Evolutionary conservation across 2,888 invertebrate species (phyloP), one percentile per base, ranked within the genome.

Genomic region (Lymantria monacha): DNA sequence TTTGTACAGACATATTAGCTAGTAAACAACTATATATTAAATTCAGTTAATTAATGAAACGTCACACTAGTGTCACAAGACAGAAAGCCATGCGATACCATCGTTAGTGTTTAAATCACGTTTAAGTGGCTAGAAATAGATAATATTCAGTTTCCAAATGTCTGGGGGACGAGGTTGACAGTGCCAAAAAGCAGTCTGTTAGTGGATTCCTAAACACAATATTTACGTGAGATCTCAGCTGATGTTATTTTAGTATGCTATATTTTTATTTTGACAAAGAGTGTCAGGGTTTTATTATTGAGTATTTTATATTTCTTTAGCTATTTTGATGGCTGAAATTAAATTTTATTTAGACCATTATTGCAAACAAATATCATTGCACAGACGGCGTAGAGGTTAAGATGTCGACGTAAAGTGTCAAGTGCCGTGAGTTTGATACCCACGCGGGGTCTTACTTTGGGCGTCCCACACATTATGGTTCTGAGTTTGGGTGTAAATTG

Each of bases 181-280:
- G 79, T 85, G 85, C 85, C 85, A 85, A 85, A 78, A 75, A 64
- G 65, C 64, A n/a, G 57, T 46, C 47, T 53, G 57, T 53, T 60
- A 33, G 60, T 47, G 56, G 55, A 57, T 59, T 64, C 55, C 58
- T 55, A 55, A 57, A 66, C 60, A 48, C 53, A 56, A 49, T 56
- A 61, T 66, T 70, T 65, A 59, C 66, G 63, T 61, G 47, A 65
- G 61, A 48, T 49, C 22, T 30, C 15, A 14, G 14, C 30, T 50
- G 49, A 50, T 42, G 33, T 53, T 59, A 57, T 65, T 66, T 55
- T 43, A 40, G 56, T 55, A 57, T 40, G 43, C 46, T 15, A 15
- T 41, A 38, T 38, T 38, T 38, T 38, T 38, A 38, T 8, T 38
- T 38, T 38, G n/a, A 33, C 33, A 33, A 33, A 7, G 33, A 33